Base-by-base conservation (phyloP, 2,113 vertebrate species). In the Nothocercus julius region DNA sequence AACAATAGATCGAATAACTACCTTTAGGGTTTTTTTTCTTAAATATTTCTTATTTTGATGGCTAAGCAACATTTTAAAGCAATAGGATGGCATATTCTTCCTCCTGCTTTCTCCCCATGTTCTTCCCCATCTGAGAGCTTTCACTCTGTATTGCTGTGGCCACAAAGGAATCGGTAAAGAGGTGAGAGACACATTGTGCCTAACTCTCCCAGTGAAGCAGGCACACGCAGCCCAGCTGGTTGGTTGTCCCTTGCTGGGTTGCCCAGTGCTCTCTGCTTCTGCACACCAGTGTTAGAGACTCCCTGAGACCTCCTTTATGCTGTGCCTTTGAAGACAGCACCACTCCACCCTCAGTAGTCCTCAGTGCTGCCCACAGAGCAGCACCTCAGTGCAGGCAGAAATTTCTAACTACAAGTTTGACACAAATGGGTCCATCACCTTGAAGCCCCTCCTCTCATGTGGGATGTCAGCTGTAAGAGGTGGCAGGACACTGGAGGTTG, bases 51-150 rank as follows among this genome's bases (percentile, higher is more conserved):
- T 67, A 12, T 70, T 59, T 54, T 34, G 30, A 72, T 49, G 24
- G 18, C 51, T 85, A 89, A 87, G 17, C 34, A 84, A 32, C 40
- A 67, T 89, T 83, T 49, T 27, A 80, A 89, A 88, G 34, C 10
- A 64, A 45, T 11, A 81, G 40, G 38, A 51, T 13, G 49, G 34
- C 6, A 34, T 64, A 27, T 47, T 77, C 16, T 22, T 5, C 19
- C 4, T 78, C 15, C 30, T 44, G 12, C 30, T 69, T 89, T 36
- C 13, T 69, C 80, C 15, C 3, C 11, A 24, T 6, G 2, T 61
- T 80, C 15, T 47, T 94, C 5, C 12, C 4, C 8, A 49, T 30
- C 22, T 56, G 54, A 56, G 3, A 51, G 5, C 25, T 89, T 82
- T 64, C 13, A 11, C 5, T 44, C 24, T 7, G 0, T 28, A 28